phyloP scores from a whole-genome alignment of 92 coral and sea anemone genomes.

The Palythoa grandis region DNA sequence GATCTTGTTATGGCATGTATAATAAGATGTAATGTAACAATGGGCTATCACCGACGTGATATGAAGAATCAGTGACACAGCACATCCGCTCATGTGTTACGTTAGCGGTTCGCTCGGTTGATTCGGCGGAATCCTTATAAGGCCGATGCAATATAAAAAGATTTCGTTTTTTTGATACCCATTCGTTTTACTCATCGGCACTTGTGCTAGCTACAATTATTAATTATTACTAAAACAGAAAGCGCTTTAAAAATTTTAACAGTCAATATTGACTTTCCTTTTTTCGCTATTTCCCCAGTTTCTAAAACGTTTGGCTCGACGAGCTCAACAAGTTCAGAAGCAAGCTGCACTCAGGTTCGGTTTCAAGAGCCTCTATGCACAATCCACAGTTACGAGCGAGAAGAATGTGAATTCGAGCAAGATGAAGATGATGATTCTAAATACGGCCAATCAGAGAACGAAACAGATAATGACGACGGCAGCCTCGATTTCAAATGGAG shows the following conservation, averaged over 20 bases:
- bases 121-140: too few species aligned
- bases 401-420: slow-evolving; percentile 75
- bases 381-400: slow-evolving; percentile 80
- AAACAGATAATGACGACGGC: slow-evolving; percentile 38
- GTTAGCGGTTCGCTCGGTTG: too few species aligned
- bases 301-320: slow-evolving; percentile 48
- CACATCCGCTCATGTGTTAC: too few species aligned
- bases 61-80: too few species aligned
- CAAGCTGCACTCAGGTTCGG: slow-evolving; percentile 83
- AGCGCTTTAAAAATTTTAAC: background rate
- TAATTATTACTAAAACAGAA: too few species aligned
- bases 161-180: too few species aligned
- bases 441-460: slow-evolving; percentile 38
- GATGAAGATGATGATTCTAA: background rate
- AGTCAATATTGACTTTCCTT: background rate
- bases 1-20: too few species aligned
- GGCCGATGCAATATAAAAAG: too few species aligned
- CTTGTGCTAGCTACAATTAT: too few species aligned
- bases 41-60: too few species aligned
- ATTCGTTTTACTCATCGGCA: too few species aligned
- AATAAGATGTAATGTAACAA: too few species aligned
- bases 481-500: slow-evolving; percentile 66
- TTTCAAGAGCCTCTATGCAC: slow-evolving; percentile 93
- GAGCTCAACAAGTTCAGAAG: slow-evolving; percentile 72
- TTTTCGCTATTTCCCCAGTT: background rate